Conservation (phyloP, 1,140 invertebrate species). For the Calliopsis andreniformis region DNA sequence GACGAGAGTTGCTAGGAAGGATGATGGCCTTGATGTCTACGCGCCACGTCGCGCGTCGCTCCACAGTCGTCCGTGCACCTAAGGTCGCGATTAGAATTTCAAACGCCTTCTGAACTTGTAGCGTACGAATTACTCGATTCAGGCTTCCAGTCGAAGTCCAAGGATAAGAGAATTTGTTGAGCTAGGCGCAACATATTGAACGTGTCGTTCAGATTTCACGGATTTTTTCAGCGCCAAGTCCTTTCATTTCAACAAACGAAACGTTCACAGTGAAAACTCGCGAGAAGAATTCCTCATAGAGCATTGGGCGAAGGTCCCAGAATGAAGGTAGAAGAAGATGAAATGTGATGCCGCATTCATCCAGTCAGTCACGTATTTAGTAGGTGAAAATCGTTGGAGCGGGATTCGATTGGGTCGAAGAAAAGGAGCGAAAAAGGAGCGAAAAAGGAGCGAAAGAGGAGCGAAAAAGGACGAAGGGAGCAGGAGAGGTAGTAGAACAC, state of each 20-base stretch:
- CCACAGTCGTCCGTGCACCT: not conserved
- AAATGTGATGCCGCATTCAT: conserved; percentile 40
- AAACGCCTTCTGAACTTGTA: not conserved
- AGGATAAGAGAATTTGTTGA: too few relatives aligned
- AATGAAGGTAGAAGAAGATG: too few relatives aligned
- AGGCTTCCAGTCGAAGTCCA: too few relatives aligned
- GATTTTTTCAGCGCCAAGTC: too few relatives aligned
- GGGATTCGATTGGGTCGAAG: conserved; percentile 14
- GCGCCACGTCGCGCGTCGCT: too few relatives aligned
- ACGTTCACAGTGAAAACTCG: conserved; percentile 25
- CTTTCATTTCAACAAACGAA: conserved; percentile 32
- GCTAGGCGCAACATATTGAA: too few relatives aligned
- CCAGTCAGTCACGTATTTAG: conserved; percentile 31
- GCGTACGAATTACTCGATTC: too few relatives aligned
- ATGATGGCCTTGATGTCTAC: not conserved
- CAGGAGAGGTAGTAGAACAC: not conserved
- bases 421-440: conserved; percentile 51
- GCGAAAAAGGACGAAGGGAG: not conserved
- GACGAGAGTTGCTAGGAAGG: not conserved
- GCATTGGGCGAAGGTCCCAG: too few relatives aligned
- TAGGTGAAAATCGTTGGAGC: conserved; percentile 34
- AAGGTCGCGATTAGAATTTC: not conserved
- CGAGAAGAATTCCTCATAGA: conserved; percentile 34
- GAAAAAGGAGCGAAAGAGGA: conserved; percentile 15
- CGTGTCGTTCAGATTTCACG: too few relatives aligned